phyloP scores from a whole-genome alignment of 2,888 invertebrate genomes.

The Apamea anceps region DNA sequence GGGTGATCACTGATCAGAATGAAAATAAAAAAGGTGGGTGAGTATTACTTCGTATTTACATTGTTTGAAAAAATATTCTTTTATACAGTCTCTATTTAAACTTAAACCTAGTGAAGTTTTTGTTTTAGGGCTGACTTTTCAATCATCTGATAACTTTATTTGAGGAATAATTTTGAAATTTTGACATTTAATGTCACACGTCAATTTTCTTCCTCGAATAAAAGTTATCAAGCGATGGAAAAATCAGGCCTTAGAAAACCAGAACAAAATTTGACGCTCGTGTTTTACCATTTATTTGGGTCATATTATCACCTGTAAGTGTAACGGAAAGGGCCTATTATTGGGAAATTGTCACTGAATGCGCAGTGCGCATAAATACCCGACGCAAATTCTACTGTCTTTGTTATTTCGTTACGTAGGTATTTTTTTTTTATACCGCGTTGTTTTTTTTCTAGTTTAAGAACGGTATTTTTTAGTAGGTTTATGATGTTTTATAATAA shows the following conservation, averaged over 20 bases:
- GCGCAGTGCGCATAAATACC: conserved; percentile 35
- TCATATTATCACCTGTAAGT: conserved; percentile 12
- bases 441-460: not conserved
- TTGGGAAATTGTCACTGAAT: conserved; percentile 17
- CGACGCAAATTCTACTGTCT: not conserved
- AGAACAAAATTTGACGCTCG: not conserved
- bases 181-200: too few relatives aligned
- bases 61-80: too few relatives aligned
- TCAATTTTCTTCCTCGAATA: too few relatives aligned
- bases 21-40: too few relatives aligned
- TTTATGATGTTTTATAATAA: not conserved
- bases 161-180: too few relatives aligned
- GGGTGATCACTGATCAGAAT: too few relatives aligned
- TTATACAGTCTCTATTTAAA: not conserved
- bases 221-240: too few relatives aligned
- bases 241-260: not conserved
- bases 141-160: too few relatives aligned
- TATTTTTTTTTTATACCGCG: not conserved
- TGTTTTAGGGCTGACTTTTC: too few relatives aligned
- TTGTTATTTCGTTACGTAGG: not conserved
- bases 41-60: too few relatives aligned
- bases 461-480: not conserved
- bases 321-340: conserved; percentile 2
- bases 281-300: conserved; percentile 22
- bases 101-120: not conserved